These are phyloP conservation scores for Huso huso DNA, from an alignment of 2,797 vertebrate species.

Conservation along the genomic window DNA sequence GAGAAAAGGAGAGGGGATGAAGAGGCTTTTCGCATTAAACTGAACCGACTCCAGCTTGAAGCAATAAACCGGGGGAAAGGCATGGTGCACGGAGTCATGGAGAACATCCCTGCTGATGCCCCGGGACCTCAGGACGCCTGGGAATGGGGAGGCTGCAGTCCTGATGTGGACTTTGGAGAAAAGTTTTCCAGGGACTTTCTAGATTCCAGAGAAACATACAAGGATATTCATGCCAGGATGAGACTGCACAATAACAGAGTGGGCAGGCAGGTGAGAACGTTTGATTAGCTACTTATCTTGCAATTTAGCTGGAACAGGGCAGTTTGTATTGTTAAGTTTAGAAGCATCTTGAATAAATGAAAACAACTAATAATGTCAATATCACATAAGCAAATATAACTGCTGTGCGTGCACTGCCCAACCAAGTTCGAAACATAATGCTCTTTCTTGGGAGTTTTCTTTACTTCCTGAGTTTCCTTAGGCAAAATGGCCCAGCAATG, in stretches of 20 bases:
- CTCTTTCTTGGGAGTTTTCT: too few species aligned
- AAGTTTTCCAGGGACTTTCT: slow-evolving; percentile 96
- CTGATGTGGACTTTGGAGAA: slow-evolving; percentile 92
- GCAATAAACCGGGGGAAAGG: slow-evolving; percentile 91
- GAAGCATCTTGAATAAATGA: too few species aligned
- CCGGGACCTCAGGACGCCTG: slow-evolving; percentile 89
- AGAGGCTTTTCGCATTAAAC: slow-evolving; percentile 87
- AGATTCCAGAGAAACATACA: slow-evolving; percentile 89
- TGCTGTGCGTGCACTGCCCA: too few species aligned
- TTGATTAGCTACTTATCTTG: too few species aligned
- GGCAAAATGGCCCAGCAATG: too few species aligned
- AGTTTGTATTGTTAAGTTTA: too few species aligned
- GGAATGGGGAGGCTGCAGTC: slow-evolving; percentile 98
- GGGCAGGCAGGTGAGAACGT: slow-evolving; percentile 86
- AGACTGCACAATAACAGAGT: slow-evolving; percentile 95
- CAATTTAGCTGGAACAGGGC: too few species aligned
- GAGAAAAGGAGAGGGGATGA: slow-evolving; percentile 85
- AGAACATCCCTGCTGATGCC: slow-evolving; percentile 77
- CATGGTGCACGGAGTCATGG: slow-evolving; percentile 91
- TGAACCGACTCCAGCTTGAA: slow-evolving; percentile 87
- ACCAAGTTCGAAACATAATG: too few species aligned
- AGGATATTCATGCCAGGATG: slow-evolving; percentile 94
- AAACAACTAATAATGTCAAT: too few species aligned
- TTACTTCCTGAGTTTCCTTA: too few species aligned
- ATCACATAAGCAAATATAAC: too few species aligned